Conservation (phyloP, 2,888 invertebrate genomes). For the Palloptera scutellata region DNA sequence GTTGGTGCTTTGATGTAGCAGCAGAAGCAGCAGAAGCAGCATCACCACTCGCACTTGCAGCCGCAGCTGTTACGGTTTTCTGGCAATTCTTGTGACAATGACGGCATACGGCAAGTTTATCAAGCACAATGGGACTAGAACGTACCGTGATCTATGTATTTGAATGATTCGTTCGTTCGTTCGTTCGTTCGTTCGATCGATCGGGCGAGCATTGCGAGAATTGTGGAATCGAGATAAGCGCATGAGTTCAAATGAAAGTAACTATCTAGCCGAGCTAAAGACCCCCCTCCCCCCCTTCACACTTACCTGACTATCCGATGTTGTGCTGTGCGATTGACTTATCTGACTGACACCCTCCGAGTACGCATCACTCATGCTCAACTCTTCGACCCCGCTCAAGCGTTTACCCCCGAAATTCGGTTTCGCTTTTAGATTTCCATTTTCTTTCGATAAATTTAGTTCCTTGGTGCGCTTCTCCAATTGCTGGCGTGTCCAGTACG, state of each 20-base stretch:
- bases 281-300: neutral
- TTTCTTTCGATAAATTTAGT: slow-evolving; percentile 69
- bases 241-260: neutral
- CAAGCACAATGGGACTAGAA: slow-evolving; percentile 75
- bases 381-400: slow-evolving; percentile 64
- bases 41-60: slow-evolving; percentile 22
- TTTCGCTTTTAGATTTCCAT: slow-evolving; percentile 51
- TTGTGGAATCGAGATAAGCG: slow-evolving; percentile 18
- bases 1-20: slow-evolving; percentile 17
- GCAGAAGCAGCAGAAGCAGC: slow-evolving; percentile 22
- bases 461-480: slow-evolving; percentile 75
- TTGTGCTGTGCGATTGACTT: slow-evolving; percentile 77
- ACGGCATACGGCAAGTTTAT: slow-evolving; percentile 77
- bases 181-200: no score
- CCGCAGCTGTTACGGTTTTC: slow-evolving; percentile 39
- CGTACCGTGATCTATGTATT: slow-evolving; percentile 76
- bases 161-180: no score
- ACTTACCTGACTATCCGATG: slow-evolving; percentile 79
- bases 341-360: slow-evolving; percentile 67
- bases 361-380: slow-evolving; percentile 64
- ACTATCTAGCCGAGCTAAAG: neutral
- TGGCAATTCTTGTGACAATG: slow-evolving; percentile 81
- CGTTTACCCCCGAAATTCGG: slow-evolving; percentile 58
- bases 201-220: slow-evolving; percentile 18
- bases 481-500: slow-evolving; percentile 77